These are phyloP conservation scores for Spisula solida DNA, from an alignment of 2,888 invertebrate genomes.

Conservation along the genomic window DNA sequence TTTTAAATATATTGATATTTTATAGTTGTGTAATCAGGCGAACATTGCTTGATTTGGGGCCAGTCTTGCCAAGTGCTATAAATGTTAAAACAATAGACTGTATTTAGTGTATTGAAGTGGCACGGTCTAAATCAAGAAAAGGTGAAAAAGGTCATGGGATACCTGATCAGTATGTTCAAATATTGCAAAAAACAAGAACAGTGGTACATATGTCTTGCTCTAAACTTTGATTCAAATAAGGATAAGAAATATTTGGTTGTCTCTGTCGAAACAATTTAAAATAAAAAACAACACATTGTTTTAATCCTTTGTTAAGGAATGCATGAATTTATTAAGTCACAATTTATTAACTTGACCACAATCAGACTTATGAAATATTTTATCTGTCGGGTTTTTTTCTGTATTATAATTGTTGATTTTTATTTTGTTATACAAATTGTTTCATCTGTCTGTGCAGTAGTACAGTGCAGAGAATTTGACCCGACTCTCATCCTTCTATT, in stretches of 20 bases:
- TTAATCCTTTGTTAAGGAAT: no score
- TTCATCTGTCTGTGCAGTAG: no score
- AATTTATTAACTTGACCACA: not conserved
- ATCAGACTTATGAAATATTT: not conserved
- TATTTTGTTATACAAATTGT: no score
- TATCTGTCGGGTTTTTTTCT: not conserved
- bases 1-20: not conserved
- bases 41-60: not conserved
- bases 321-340: no score
- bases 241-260: conserved; percentile 1
- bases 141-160: conserved; percentile 44
- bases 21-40: not conserved
- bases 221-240: not conserved
- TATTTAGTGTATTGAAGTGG: not conserved
- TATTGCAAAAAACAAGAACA: conserved; percentile 29
- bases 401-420: no score
- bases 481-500: no score
- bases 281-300: not conserved
- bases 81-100: not conserved
- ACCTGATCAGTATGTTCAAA: not conserved
- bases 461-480: no score
- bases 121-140: not conserved
- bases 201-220: no score
- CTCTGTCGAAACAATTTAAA: not conserved
- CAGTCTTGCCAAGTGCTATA: not conserved